These are phyloP conservation scores for Sphyrna mokarran DNA, from an alignment of 2,113 vertebrate genomes.

Conservation along the genomic window DNA sequence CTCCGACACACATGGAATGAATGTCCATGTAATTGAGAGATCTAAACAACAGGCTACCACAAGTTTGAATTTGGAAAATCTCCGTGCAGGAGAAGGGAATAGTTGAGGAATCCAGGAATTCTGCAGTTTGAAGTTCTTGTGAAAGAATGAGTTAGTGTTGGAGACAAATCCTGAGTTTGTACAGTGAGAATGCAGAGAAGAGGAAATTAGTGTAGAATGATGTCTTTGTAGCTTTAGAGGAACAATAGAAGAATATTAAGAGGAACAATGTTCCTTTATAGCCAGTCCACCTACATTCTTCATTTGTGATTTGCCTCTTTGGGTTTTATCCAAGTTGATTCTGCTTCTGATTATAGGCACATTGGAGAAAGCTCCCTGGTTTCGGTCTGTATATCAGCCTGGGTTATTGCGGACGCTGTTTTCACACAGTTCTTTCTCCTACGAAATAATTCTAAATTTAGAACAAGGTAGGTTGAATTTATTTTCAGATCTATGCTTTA, in stretches of 20 bases:
- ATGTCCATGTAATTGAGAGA: background rate
- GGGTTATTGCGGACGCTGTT: background rate
- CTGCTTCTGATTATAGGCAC: background rate
- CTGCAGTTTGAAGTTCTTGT: background rate
- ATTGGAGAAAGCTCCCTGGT: background rate
- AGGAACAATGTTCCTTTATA: background rate
- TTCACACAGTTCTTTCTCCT: background rate
- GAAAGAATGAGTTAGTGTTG: background rate
- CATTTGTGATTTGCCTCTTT: background rate
- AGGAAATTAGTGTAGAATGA: background rate
- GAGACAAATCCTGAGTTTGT: background rate
- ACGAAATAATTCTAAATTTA: background rate
- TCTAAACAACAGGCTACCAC: background rate
- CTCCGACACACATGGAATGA: background rate
- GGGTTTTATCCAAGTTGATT: background rate
- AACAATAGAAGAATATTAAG: background rate
- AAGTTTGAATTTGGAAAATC: background rate
- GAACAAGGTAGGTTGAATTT: background rate
- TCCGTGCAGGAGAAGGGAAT: background rate
- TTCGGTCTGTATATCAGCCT: background rate
- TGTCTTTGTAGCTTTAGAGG: background rate
- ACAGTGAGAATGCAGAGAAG: background rate
- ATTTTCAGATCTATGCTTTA: background rate
- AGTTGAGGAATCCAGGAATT: background rate
- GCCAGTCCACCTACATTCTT: background rate